Percentiles rank a stretch among this genome's conserved stretches.
Evolutionary conservation across 2,113 vertebrate species (phyloP).

Genomic region (Eulemur rufifrons): DNA sequence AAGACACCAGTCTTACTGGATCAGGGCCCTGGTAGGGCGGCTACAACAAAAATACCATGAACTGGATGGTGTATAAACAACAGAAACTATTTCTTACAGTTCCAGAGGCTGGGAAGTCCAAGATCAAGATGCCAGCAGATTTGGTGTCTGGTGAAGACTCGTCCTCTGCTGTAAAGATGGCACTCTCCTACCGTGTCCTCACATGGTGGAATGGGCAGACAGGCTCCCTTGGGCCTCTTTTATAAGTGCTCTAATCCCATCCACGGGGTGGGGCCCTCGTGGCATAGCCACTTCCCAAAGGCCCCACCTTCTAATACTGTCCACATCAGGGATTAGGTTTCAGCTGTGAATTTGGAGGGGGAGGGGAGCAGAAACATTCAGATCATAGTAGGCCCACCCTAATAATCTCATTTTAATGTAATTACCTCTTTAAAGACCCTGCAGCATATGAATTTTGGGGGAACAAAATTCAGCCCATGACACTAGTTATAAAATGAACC

Average conservation of each 20-base stretch:
- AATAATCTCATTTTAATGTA: not conserved
- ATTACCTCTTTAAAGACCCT: not conserved
- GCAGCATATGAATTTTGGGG: not conserved
- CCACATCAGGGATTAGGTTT: not conserved
- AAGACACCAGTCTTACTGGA: not conserved
- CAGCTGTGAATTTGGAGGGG: not conserved
- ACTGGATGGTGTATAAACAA: not conserved
- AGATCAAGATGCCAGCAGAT: not conserved
- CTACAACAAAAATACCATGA: not conserved
- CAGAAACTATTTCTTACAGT: not conserved
- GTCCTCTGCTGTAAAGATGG: not conserved
- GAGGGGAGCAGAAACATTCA: not conserved
- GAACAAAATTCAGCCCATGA: not conserved
- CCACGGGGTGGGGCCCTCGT: not conserved
- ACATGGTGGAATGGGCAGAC: not conserved
- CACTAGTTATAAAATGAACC: not conserved
- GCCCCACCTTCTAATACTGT: not conserved
- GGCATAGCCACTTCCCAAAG: not conserved
- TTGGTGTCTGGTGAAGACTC: not conserved
- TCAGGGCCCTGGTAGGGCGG: not conserved
- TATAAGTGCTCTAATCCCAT: too few species aligned
- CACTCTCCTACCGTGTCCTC: not conserved
- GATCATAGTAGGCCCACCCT: not conserved
- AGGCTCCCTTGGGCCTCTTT: too few species aligned
- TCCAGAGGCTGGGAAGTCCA: not conserved